phyloP scores from a whole-genome alignment of 2,113 vertebrate species.

The Hyperopisus bebe region DNA sequence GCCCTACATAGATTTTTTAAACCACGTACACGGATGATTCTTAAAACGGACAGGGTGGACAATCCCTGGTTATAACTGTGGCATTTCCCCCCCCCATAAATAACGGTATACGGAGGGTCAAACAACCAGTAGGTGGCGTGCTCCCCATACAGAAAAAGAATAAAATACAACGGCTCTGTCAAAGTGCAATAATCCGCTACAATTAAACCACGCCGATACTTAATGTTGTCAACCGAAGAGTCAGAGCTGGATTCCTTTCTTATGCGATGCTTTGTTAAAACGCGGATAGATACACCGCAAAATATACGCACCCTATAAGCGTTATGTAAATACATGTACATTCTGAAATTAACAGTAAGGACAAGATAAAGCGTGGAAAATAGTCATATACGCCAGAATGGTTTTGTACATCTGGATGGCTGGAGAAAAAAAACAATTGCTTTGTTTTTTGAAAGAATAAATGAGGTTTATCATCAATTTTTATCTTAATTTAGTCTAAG shows the following conservation, averaged over 20 bases:
- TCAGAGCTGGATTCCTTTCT: background rate
- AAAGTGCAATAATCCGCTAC: background rate
- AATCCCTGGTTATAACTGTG: background rate
- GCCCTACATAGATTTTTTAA: background rate
- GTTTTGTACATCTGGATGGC: background rate
- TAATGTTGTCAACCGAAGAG: background rate
- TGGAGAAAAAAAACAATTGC: background rate
- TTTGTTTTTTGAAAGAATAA: background rate
- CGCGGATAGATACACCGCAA: background rate
- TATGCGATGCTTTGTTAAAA: background rate
- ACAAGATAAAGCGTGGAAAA: background rate
- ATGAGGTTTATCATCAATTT: background rate
- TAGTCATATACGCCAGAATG: background rate
- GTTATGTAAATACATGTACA: background rate
- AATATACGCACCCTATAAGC: background rate
- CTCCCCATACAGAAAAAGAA: slow-evolving; percentile 41
- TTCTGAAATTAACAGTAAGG: background rate
- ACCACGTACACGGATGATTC: background rate
- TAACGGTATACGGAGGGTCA: background rate
- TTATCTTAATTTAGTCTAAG: background rate
- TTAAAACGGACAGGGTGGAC: background rate
- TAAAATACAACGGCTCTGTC: background rate
- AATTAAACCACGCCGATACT: background rate
- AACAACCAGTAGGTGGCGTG: slow-evolving; percentile 58
- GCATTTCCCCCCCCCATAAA: background rate